Conservation (phyloP, 2,113 vertebrate genomes). For the Cyprinus carpio region DNA sequence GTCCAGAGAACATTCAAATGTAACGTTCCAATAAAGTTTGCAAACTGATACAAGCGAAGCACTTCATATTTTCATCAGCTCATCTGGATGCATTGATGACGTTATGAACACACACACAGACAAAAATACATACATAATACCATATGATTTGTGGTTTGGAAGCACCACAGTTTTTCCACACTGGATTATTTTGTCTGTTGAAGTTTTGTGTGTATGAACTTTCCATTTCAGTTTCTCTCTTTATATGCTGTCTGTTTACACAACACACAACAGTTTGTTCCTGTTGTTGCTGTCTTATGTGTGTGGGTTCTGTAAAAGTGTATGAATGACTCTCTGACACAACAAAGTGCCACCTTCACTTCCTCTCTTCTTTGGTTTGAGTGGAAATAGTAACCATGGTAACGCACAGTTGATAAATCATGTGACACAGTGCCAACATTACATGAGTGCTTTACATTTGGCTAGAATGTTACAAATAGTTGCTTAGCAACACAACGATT, state of each 20-base stretch:
- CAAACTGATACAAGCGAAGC: too few species aligned
- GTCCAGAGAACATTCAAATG: too few species aligned
- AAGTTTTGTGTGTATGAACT: background rate
- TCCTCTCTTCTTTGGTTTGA: background rate
- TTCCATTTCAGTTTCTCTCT: too few species aligned
- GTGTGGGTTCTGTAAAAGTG: background rate
- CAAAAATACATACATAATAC: background rate
- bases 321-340: background rate
- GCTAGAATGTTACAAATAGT: background rate
- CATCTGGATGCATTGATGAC: background rate
- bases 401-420: background rate
- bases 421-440: background rate
- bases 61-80: too few species aligned
- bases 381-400: background rate
- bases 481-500: background rate
- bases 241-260: background rate
- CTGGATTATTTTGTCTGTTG: background rate
- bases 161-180: background rate
- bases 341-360: background rate
- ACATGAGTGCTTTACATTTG: background rate
- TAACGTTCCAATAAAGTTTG: too few species aligned
- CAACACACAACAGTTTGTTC: background rate
- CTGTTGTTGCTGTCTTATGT: background rate
- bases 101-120: background rate
- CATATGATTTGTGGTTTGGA: background rate